Evolutionary conservation across 2,888 invertebrate genomes (phyloP).

Genomic region (Epistrophe grossulariae): DNA sequence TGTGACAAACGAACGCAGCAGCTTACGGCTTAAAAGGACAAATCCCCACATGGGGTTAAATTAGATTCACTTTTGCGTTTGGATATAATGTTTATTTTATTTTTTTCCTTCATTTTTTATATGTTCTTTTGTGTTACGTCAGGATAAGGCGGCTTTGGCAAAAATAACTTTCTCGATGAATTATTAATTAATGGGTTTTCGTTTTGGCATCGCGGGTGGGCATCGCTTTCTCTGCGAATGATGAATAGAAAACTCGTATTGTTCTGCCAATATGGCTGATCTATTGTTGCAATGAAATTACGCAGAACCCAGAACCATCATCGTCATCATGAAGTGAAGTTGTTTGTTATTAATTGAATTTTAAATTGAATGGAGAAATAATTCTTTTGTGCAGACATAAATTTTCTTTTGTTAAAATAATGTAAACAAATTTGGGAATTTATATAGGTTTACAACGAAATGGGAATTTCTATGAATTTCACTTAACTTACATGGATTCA

Average conservation of each 20-base stretch:
- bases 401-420: constrained; percentile 35
- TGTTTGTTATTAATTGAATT: constrained; percentile 69
- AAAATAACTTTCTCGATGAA: constrained; percentile 53
- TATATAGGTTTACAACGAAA: not conserved
- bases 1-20: constrained; percentile 51
- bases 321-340: constrained; percentile 25
- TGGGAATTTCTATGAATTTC: not conserved
- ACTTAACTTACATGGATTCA: not conserved
- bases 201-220: constrained; percentile 13
- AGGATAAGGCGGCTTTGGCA: constrained; percentile 7
- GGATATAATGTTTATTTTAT: constrained; percentile 17
- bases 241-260: constrained; percentile 16
- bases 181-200: constrained; percentile 71
- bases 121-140: constrained; percentile 24
- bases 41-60: constrained; percentile 47
- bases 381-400: constrained; percentile 39
- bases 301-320: constrained; percentile 57
- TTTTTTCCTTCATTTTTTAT: no score
- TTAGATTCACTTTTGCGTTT: constrained; percentile 61
- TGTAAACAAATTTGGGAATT: constrained; percentile 33
- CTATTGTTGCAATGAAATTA: constrained; percentile 68
- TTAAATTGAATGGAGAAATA: constrained; percentile 51
- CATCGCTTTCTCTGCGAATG: not conserved
- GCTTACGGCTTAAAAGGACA: constrained; percentile 52
- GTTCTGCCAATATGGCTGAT: constrained; percentile 50